Conservation (phyloP, 1,140 invertebrate species). For the Pseudomyrmex flavicornis region DNA sequence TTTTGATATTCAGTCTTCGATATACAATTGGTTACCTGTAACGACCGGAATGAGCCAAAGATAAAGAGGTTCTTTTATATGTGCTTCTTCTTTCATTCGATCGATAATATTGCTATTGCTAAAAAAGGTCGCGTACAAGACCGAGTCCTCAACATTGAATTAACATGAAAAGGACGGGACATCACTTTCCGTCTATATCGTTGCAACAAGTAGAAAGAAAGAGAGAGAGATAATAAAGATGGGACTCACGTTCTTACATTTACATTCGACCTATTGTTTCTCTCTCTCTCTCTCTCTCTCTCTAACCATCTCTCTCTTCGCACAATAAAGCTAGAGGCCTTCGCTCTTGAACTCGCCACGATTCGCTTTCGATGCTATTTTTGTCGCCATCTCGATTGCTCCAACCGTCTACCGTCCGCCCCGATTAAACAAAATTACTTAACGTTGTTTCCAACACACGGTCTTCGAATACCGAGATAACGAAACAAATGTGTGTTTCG, state of each 20-base stretch:
- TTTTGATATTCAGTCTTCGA: slow-evolving; percentile 2
- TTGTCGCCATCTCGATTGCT: slow-evolving; percentile 58
- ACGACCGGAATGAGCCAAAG: not conserved
- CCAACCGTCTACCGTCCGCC: slow-evolving; percentile 9
- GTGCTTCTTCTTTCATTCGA: not conserved
- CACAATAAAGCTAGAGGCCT: slow-evolving; percentile 75
- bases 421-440: slow-evolving; percentile 47
- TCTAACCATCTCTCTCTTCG: slow-evolving; percentile 62
- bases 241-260: slow-evolving; percentile 82
- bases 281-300: slow-evolving; percentile 69
- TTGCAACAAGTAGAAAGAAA: slow-evolving; percentile 59
- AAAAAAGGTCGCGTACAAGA: slow-evolving; percentile 30
- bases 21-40: not conserved
- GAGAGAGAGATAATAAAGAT: slow-evolving; percentile 76
- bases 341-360: slow-evolving; percentile 82
- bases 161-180: slow-evolving; percentile 40
- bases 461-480: slow-evolving; percentile 10
- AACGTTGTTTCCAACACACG: slow-evolving; percentile 11
- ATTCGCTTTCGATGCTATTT: slow-evolving; percentile 83
- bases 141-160: slow-evolving; percentile 16
- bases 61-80: not conserved
- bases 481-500: slow-evolving; percentile 9
- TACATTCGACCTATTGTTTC: slow-evolving; percentile 84
- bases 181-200: slow-evolving; percentile 69
- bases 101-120: slow-evolving; percentile 5